Base-by-base conservation (phyloP, 2,113 vertebrate species). In the Protobothrops flavoviridis region DNA sequence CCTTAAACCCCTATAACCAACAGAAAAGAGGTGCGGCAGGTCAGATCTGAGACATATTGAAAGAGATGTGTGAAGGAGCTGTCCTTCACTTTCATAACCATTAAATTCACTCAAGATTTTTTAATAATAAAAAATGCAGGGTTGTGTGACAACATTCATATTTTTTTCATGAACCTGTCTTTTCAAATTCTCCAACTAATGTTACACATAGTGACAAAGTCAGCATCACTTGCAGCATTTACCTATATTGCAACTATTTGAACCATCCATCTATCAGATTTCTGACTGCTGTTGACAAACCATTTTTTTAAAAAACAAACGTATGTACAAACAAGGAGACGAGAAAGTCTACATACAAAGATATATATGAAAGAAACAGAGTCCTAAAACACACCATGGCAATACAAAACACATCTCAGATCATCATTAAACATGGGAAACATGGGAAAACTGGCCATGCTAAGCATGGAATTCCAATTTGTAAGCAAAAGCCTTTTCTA, bases 121-220 rank as follows among this genome's bases (percentile, higher is more conserved):
- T 97, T 97, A 97, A 97, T 97, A 97, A 96, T 96, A 96, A 96
- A 97, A 97, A 96, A 97, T 96, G 89, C 96, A 96, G 95, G 92
- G 33, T 96, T 97, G 94, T 95, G 93, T 97, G 97, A 97, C 97
- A 97, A 97, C 95, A 96, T 95, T 97, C 96, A 97, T 97, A 94
- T 96, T 94, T 97, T 97, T 97, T 97, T 96, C 97, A 97, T 97
- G 97, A 97, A 92, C 93, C 95, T 97, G 96, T 97, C 97, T 96
- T 96, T 95, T 97, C 95, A 94, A 95, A 97, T 97, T 96, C 96
- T 93, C 90, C 74, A 92, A 90, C 94, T 96, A 97, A 96, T 96
- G 95, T 94, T 94, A 92, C 61, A 90, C 33, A 45, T 43, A 92
- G 95, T 96, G 96, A 97, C 96, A 97, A 94, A 96, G 94, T 45